Base-by-base conservation (phyloP, 2,797 vertebrate species). In the Taenioides sp. region DNA sequence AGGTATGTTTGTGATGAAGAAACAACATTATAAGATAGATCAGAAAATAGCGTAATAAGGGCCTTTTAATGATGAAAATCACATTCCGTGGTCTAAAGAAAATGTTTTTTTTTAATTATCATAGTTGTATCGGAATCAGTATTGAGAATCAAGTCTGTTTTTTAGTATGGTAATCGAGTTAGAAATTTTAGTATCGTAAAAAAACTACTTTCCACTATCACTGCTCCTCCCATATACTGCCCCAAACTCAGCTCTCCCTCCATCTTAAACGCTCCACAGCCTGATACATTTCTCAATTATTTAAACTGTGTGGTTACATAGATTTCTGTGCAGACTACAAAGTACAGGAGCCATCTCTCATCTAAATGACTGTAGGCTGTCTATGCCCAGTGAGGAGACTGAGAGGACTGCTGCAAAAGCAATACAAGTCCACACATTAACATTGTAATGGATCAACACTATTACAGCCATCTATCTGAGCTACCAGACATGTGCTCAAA, bases 161-260 rank as follows among this genome's bases (percentile, higher is more conserved):
- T 11, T 40, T 40, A 40, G 37, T 10, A 40, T 40, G 6, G 0
- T 4, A 40, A 10, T 40, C 40, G 11, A 43, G 40, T 4, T 43
- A 11, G 40, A 43, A 43, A 3, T 43, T 12, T 43, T 43, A 12
- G 40, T 43, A 43, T 43, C 11, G 1, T 43, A 14, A 43, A 12
- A 12, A 43, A 11, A 43, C 12, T 43, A 17, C 43, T 47, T 17
- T 17, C 50, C 7, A 71, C 62, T 62, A 66, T 16, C 12, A 47
- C 22, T 37, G 34, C 18, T 67, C 74, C 49, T 72, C 76, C 2
- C 34, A 69, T 72, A 55, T 80, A 75, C 28, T 37, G 27, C 69
- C 43, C 65, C 77, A 70, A 85, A 71, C 40, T 76, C 52, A 67
- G 22, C 20, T 54, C 55, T 58, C 66, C 14, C 31, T 34, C 23